These are phyloP conservation scores for Peromyscus aztecus DNA, from an alignment of 2,797 vertebrate species.

Conservation along the genomic window DNA sequence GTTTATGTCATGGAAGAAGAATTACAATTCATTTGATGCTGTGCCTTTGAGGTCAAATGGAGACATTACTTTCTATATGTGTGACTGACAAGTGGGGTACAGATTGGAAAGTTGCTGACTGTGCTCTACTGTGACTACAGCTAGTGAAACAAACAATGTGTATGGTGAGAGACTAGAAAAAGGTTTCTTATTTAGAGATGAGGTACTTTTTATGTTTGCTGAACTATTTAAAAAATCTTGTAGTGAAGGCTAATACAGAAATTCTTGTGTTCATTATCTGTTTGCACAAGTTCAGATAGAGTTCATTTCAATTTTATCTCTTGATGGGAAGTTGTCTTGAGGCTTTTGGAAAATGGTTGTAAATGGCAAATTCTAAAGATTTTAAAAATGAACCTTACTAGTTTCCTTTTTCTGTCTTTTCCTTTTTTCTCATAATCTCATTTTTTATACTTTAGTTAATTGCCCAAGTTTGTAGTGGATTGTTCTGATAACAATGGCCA, in stretches of 20 bases:
- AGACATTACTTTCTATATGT: not conserved
- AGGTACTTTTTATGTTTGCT: slow-evolving; percentile 1
- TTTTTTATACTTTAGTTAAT: slow-evolving; percentile 48
- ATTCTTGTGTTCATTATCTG: slow-evolving; percentile 54
- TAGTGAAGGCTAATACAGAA: slow-evolving; percentile 48
- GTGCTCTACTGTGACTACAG: not conserved
- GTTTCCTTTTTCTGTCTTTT: not conserved
- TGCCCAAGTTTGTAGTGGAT: not conserved
- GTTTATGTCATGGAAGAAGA: not conserved
- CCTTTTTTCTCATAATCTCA: not conserved
- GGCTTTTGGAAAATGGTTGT: not conserved
- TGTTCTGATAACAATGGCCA: slow-evolving; percentile 34
- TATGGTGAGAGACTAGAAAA: not conserved
- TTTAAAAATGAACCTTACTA: not conserved
- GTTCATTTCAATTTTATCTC: slow-evolving; percentile 65
- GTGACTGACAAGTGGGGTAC: not conserved
- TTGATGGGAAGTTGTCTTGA: slow-evolving; percentile 24
- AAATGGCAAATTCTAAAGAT: slow-evolving; percentile 1
- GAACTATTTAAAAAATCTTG: slow-evolving; percentile 12
- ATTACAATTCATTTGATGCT: not conserved
- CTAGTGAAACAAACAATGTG: not conserved
- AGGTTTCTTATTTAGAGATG: not conserved
- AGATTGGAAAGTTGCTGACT: not conserved
- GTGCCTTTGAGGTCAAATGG: not conserved
- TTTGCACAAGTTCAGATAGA: slow-evolving; percentile 59